Base-by-base conservation (phyloP, 2,113 vertebrate genomes). In the Gopherus evgoodei region DNA sequence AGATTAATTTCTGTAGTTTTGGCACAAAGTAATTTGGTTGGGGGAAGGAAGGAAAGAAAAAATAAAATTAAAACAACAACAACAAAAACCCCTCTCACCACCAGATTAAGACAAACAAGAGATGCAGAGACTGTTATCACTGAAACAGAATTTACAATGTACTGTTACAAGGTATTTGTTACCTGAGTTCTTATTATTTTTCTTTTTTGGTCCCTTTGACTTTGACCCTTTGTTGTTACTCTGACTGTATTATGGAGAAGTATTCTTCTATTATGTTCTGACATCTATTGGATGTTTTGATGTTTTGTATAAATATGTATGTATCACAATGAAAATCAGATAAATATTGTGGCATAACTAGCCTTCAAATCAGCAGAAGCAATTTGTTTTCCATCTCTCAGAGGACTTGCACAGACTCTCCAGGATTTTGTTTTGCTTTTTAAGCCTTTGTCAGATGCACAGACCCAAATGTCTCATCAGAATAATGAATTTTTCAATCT, bases 1-100 rank as follows among this genome's bases (percentile, higher is more conserved):
- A 49, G 25, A 44, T 17, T 75, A 19, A 83, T 83, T 87, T 84
- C 56, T 91, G 35, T 8, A 92, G n/a, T 42, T 56, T 92, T 53
- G 1, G 2, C 11, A 59, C n/a, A 24, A 88, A 78, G 3, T 42
- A 0, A 0, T 80, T 88, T 93, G 82, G 62, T 72, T 94, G 31
- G 76, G 29, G 27, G 81, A 8, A 72, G 9, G 65, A 72, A 72
- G 8, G 65, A 69, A 69, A 59, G 57, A 27, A 59, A 29, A 59
- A 59, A 59, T 27, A 19, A 35, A 65, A 65, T 35, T 17, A n/a
- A 69, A n/a, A n/a, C n/a, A 11, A 72, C 19, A 72, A 17, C 3
- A 54, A 14, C 31, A 54, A 65, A 16, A 35, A 2, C 8, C 42
- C 22, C 38, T 11, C 38, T 76, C 42, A 44, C 75, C 4, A 78